A percentile compares a stretch with the other conserved stretches of the same genome.
Evolutionary conservation across 2,888 invertebrate species (phyloP).

Genomic region (Lycocerus yunnanus): DNA sequence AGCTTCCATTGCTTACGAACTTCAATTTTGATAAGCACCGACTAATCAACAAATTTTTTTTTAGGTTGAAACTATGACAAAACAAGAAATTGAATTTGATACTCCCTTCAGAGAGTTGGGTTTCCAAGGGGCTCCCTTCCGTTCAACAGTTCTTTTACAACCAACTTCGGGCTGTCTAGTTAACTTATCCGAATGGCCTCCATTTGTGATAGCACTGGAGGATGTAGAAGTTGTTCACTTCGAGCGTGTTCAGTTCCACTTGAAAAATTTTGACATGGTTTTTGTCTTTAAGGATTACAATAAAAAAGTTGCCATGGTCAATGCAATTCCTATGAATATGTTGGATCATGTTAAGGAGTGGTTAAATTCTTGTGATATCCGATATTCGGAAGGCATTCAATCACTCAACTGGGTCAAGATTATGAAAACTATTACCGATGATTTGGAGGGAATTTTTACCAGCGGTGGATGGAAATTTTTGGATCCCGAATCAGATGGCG

Average conservation of each 20-base stretch:
- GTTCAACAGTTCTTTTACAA: slow-evolving; percentile 93
- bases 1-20: too few relatives aligned
- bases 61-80: slow-evolving; percentile 88
- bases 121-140: slow-evolving; percentile 96
- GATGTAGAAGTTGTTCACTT: slow-evolving; percentile 98
- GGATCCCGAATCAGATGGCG: slow-evolving; percentile 87
- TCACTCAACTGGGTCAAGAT: slow-evolving; percentile 99
- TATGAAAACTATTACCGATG: slow-evolving; percentile 99
- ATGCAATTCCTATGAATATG: slow-evolving; percentile 99
- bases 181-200: slow-evolving; percentile 98
- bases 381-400: slow-evolving; percentile 98
- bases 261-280: slow-evolving; percentile 99
- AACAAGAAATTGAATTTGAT: slow-evolving; percentile 97
- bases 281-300: slow-evolving; percentile 99
- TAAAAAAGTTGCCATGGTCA: slow-evolving; percentile 93
- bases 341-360: slow-evolving; percentile 99
- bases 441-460: slow-evolving; percentile 98
- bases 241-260: slow-evolving; percentile 96
- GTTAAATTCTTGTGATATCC: slow-evolving; percentile 71
- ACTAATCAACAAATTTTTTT: background rate
- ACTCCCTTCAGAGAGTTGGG: slow-evolving; percentile 97
- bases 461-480: slow-evolving; percentile 99
- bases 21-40: too few relatives aligned
- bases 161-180: slow-evolving; percentile 98
- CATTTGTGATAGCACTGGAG: slow-evolving; percentile 96